Base-by-base conservation (phyloP, 1,140 invertebrate genomes). In the Zaprionus ornatus region DNA sequence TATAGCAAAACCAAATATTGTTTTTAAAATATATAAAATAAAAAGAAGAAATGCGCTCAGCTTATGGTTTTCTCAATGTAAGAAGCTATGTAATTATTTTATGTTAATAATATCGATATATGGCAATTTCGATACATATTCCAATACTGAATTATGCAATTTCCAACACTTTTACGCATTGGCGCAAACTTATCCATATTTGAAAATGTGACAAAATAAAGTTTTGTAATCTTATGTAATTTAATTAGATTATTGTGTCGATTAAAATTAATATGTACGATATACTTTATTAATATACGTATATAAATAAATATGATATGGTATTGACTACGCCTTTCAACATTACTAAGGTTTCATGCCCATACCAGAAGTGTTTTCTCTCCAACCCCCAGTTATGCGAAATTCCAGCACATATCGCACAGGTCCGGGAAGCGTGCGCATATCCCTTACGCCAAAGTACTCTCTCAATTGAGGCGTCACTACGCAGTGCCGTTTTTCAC, bases 401-500 rank as follows among this genome's bases (percentile, higher is more conserved):
- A 69, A 69, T 69, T 69, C 66, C 66, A 40, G 57, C 56, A 69
- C 66, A 69, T 35, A 45, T 17, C 19, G 19, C 25, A 50, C 13
- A 29, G 54, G 25, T 32, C 27, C 32, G 45, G 19, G 12, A 60
- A 29, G 55, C 55, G 55, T 68, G 65, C 65, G 65, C 65, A 67
- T 25, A 67, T 48, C 40, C 54, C 45, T 50, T 12, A 50, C 45
- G 45, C 19, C n/a, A 21, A 48, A 19, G 12, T 35, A 6, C 40
- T 23, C 72, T 70, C 72, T 74, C 61, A 63, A 54, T 54, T 63
- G 62, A 71, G 70, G 74, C 78, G 69, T 67, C 35, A 74, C 65
- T 65, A 68, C 60, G 50, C 69, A 77, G 69, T 67, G 79, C 45
- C 62, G 63, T 17, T 70, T 74, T 81, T 71, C 66, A 78, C 80